Evolutionary conservation across 35 echinoderm and acorn worm genomes (phyloP).

Genomic region (Heliocidaris erythrogramma): DNA sequence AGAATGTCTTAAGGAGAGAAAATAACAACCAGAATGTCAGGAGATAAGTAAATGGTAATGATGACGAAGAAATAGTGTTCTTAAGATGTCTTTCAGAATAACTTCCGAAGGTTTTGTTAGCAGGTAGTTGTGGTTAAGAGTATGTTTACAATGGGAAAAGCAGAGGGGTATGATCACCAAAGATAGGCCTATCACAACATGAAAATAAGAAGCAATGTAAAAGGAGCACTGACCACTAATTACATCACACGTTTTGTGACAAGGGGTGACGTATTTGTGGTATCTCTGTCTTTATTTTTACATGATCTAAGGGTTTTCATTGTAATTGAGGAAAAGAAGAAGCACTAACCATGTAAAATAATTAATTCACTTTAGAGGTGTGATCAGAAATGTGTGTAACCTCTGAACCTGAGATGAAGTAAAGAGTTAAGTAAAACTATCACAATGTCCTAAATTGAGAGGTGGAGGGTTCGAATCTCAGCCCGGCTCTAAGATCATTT

Average conservation of each 20-base stretch:
- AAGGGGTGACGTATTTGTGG: background rate
- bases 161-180: background rate
- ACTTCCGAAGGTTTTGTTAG: background rate
- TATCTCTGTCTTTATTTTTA: background rate
- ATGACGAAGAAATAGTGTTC: background rate
- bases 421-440: no score
- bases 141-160: background rate
- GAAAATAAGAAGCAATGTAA: background rate
- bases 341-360: background rate
- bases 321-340: background rate
- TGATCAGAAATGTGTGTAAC: no score
- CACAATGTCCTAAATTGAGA: no score
- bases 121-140: background rate
- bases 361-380: no score
- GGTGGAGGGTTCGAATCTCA: no score
- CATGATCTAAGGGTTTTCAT: background rate
- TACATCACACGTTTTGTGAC: background rate
- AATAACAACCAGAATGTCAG: no score
- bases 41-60: background rate
- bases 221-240: background rate
- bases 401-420: no score
- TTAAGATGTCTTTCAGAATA: background rate
- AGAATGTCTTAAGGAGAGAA: no score
- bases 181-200: background rate
- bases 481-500: no score